phyloP scores from a whole-genome alignment of 2,113 vertebrate species.

The Scomber japonicus region DNA sequence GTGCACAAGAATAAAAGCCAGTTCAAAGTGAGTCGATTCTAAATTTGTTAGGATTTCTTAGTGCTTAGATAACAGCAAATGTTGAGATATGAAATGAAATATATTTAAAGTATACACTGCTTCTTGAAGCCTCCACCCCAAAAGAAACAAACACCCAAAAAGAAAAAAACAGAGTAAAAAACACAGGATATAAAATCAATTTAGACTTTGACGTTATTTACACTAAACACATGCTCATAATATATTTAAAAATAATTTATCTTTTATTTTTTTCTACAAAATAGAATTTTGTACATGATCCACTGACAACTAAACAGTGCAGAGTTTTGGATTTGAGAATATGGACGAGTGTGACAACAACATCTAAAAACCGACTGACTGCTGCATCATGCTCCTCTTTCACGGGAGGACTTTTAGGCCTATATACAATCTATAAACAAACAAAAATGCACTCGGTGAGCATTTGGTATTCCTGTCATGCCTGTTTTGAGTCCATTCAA shows the following conservation, averaged over 20 bases:
- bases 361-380: slow-evolving; percentile 42
- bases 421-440: slow-evolving; percentile 77
- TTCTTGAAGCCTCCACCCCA: slow-evolving; percentile 79
- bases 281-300: slow-evolving; percentile 83
- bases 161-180: slow-evolving; percentile 75
- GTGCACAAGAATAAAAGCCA: slow-evolving; percentile 28
- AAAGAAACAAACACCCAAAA: slow-evolving; percentile 75
- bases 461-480: slow-evolving; percentile 69
- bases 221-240: slow-evolving; percentile 85
- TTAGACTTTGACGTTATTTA: slow-evolving; percentile 86
- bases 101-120: slow-evolving; percentile 68
- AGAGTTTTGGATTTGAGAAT: slow-evolving; percentile 72
- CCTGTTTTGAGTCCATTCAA: slow-evolving; percentile 65
- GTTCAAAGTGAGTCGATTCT: slow-evolving; percentile 45
- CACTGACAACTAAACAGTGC: slow-evolving; percentile 75
- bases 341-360: slow-evolving; percentile 45
- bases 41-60: slow-evolving; percentile 84
- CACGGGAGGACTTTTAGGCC: slow-evolving; percentile 36
- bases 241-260: slow-evolving; percentile 89
- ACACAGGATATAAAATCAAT: slow-evolving; percentile 84
- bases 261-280: slow-evolving; percentile 82
- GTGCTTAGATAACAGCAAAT: slow-evolving; percentile 73
- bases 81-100: slow-evolving; percentile 68
- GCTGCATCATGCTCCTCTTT: slow-evolving; percentile 62
- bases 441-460: slow-evolving; percentile 66